Evolutionary conservation across 2,888 invertebrate genomes (phyloP), one percentile per base, ranked within the genome.

Genomic region (Candidula unifasciata): DNA sequence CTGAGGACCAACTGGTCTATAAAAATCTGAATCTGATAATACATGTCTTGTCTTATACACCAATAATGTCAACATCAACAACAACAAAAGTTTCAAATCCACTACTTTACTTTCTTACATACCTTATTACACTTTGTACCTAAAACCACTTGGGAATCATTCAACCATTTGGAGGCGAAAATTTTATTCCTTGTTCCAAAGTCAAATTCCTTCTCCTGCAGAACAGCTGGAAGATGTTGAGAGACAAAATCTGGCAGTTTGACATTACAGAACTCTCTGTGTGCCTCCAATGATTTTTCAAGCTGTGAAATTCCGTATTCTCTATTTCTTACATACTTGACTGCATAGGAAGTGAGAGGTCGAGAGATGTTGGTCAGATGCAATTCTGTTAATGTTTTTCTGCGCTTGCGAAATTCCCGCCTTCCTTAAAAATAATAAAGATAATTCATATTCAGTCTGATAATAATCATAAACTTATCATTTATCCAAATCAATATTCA

Each of bases 61-160:
- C 10, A 16, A 54, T 10, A 54, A 10, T 54, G 57, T 54, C 10
- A 54, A 54, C 10, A 54, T 10, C 57, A 10, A 54, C 13, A 16
- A 18, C 18, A 1, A 27, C 21, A 27, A 6, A 3, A n/a, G 52
- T 6, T 27, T 13, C 24, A 74, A 74, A 74, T 52, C 10, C 10
- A 54, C 13, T 24, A 66, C 13, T 18, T 8, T 24, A 66, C 16
- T n/a, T 8, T 24, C 10, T 24, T 8, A 30, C 27, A 37, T 68
- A 97, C 97, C 96, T 97, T 98, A 94, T 98, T 98, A 94, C 99
- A 98, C 94, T 99, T 99, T 80, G 98, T 98, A 82, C 98, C 99
- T 94, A 98, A 97, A 35, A 98, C 97, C 84, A 99, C 97, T 95
- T 98, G 98, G 91, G 97, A 95, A 94, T 97, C 97, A 89, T 97